Conservation (phyloP, 2,797 vertebrate species). For the Nannoperca australis region DNA sequence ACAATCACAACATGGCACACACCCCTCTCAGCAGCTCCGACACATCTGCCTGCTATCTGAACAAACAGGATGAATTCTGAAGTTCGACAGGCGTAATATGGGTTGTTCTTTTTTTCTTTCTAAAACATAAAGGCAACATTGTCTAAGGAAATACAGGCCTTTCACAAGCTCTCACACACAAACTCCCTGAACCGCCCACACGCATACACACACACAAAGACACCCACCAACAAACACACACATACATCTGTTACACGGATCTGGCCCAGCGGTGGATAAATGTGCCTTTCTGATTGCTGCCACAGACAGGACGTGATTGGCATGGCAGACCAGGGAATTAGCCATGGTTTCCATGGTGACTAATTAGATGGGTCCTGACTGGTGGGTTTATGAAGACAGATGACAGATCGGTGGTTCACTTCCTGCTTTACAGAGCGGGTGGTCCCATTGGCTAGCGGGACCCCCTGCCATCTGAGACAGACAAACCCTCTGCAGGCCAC, state of each 20-base stretch:
- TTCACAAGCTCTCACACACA: conserved; percentile 57
- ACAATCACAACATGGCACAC: conserved; percentile 76
- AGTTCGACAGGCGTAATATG: conserved; percentile 55
- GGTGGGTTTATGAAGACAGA: conserved; percentile 80
- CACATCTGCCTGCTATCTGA: conserved; percentile 75
- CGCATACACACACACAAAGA: conserved; percentile 20
- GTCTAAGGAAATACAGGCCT: conserved; percentile 61
- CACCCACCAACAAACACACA: conserved; percentile 37
- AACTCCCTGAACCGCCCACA: conserved; percentile 56
- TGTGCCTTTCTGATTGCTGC: conserved; percentile 80
- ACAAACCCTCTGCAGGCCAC: conserved; percentile 65
- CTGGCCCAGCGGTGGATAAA: conserved; percentile 79
- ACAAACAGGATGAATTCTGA: conserved; percentile 69
- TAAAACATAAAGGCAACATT: conserved; percentile 64
- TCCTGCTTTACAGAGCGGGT: conserved; percentile 76
- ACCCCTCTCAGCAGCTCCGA: conserved; percentile 63
- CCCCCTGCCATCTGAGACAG: conserved; percentile 69
- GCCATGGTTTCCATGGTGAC: conserved; percentile 82
- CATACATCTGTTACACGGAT: conserved; percentile 74
- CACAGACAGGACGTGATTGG: conserved; percentile 81
- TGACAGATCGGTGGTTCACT: conserved; percentile 78
- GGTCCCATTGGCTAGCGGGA: conserved; percentile 69
- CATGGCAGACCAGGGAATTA: conserved; percentile 80
- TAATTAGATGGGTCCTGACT: conserved; percentile 84
- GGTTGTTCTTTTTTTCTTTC: conserved; percentile 17